Base-by-base conservation (phyloP, 37 sponge, comb jelly and placozoan genomes). In the Mnemiopsis leidyi region DNA sequence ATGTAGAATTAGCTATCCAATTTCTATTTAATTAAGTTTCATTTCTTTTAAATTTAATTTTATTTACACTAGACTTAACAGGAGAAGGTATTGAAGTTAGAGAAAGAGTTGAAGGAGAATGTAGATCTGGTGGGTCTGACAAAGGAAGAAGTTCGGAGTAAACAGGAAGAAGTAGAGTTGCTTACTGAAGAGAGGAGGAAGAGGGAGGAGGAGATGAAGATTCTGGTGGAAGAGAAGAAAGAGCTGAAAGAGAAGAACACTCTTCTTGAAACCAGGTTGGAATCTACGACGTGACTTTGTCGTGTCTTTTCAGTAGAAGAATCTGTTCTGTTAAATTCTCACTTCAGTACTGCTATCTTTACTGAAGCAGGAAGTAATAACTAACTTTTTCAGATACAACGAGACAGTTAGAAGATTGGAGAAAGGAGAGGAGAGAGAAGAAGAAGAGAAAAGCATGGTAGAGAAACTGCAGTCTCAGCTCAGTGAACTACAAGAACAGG, bases 401-500 rank as follows among this genome's bases (percentile, higher is more conserved):
- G n/a, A n/a, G n/a, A n/a, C n/a, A n/a, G 61, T 48, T 48, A 48
- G 61, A 48, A 48, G 13, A 48, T 13, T 18, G 13, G 61, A 48
- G 13, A 18, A 13, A 48, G 61, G 13, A 48, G 61, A 13, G 13
- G 61, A 48, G 13, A 13, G 61, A 48, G 13, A 13, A 48, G 13
- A 48, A 48, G 61, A 48, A 48, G 61, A 48, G 61, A 13, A 48
- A 48, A 13, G 61, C 5, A 13, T 5, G 13, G 61, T 5, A 48
- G 61, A 13, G 13, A 48, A 13, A 48, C 61, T 48, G 61, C 61
- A 48, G 13, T 48, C 61, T 29, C 75, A 71, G n/a, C 26, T 85
- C 24, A 26, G 61, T 24, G 9, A n/a, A 7, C 48, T 85, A 23
- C 32, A 28, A 28, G 90, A 85, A 39, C 90, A 85, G 90, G 90